Evolutionary conservation across 1,140 invertebrate genomes (phyloP).

Genomic region (Euura saliciscinereae): DNA sequence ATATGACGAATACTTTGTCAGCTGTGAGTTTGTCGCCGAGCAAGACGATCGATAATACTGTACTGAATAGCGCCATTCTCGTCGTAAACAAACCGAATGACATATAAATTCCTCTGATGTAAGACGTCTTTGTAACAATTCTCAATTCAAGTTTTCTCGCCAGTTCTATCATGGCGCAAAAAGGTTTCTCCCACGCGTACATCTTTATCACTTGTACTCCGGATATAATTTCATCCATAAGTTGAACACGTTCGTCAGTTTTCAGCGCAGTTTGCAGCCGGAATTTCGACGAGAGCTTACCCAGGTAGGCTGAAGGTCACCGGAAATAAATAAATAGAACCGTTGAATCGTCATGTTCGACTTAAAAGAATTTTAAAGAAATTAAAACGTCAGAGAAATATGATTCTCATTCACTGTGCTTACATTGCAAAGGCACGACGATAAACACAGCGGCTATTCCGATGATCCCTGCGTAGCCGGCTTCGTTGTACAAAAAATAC

Average conservation of each 20-base stretch:
- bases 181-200: constrained; percentile 80
- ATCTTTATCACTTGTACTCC: constrained; percentile 81
- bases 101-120: constrained; percentile 75
- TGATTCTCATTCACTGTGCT: constrained; percentile 32
- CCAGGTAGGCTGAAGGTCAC: constrained; percentile 65
- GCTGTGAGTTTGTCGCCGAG: constrained; percentile 62
- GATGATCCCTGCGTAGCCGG: constrained; percentile 70
- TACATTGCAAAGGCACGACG: constrained; percentile 76
- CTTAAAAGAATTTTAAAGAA: constrained; percentile 2
- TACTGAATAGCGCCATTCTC: constrained; percentile 69
- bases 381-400: not conserved
- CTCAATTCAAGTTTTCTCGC: constrained; percentile 68
- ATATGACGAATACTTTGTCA: constrained; percentile 69
- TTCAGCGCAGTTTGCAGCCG: constrained; percentile 68
- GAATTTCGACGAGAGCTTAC: constrained; percentile 69
- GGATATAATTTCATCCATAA: constrained; percentile 82
- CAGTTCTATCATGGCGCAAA: constrained; percentile 65
- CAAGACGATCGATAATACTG: constrained; percentile 66
- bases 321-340: not conserved
- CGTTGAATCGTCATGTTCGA: not conserved
- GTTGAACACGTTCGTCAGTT: constrained; percentile 76
- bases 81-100: constrained; percentile 75
- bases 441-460: constrained; percentile 73
- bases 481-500: constrained; percentile 68
- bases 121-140: constrained; percentile 69